Evolutionary conservation across 1,140 invertebrate species (phyloP), one percentile per base, ranked within the genome.

Genomic region (Platyscapa corneri): DNA sequence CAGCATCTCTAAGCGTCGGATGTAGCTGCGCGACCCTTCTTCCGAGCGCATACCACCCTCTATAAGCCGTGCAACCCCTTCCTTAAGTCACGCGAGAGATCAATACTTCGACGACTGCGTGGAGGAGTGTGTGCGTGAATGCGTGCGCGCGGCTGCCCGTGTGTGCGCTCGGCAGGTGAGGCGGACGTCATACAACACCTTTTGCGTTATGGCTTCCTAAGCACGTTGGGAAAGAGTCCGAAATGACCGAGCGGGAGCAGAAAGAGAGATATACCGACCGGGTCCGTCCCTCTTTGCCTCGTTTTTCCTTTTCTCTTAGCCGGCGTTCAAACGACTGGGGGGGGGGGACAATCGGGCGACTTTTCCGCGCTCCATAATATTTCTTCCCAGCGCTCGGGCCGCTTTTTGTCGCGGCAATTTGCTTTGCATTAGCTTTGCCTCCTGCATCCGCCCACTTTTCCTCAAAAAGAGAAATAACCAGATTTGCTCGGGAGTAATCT

Each of bases 171-270:
- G 39, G 2, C 79, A 77, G 79, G 78, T 65, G 78, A 74, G 32
- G 39, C 49, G 67, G 30, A 20, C 75, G 85, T 86, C 75, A 86
- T 79, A 46, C 80, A 82, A 86, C 75, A 86, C 85, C 85, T 70
- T 64, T 67, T 79, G 39, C 72, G 14, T 83, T 82, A 83, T 82
- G 85, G 85, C 85, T 86, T 86, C 84, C 78, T 65, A 56, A 67
- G 76, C 37, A 42, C 34, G 16, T 53, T 27, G 74, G 27, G 32
- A 74, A 60, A 75, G 34, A 60, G 53, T 27, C 30, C 42, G 32
- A 65, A 39, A 67, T 81, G 64, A 49, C 49, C 39, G 60, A 18
- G 46, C 10, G 23, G 27, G 5, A 10, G 14, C 27, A 27, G 27
- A 60, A 3, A 10, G 23, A 27, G 20, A 27, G 23, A 10, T 27